Conservation (phyloP, 2,797 vertebrate genomes). For the Ambastaia sidthimunki region DNA sequence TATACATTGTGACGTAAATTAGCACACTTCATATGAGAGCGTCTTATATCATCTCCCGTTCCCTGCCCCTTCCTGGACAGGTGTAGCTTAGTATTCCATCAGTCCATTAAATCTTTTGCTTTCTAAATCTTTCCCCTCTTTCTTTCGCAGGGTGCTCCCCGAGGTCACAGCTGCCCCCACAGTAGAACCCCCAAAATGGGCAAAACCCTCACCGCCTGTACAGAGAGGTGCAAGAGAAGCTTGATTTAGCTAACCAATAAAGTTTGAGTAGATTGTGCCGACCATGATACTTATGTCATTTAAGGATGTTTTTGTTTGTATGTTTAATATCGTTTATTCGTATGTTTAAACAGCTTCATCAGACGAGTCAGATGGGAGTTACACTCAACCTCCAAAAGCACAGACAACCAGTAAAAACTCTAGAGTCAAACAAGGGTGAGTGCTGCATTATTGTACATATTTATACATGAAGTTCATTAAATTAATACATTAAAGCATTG, state of each 20-base stretch:
- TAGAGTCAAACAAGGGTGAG: constrained; percentile 67
- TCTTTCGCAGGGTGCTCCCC: constrained; percentile 74
- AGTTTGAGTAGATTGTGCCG: no score
- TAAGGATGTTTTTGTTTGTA: neutral
- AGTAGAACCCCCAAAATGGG: constrained; percentile 67
- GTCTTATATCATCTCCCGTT: constrained; percentile 67
- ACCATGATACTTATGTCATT: neutral
- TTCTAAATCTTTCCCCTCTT: constrained; percentile 71
- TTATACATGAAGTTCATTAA: neutral
- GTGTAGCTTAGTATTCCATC: constrained; percentile 63
- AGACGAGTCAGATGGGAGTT: constrained; percentile 74
- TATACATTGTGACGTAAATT: constrained; percentile 46
- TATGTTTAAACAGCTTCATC: constrained; percentile 55
- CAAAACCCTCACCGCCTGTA: constrained; percentile 55
- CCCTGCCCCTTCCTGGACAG: constrained; percentile 55
- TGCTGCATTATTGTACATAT: neutral
- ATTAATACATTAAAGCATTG: neutral
- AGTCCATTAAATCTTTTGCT: constrained; percentile 64
- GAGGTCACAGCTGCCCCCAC: constrained; percentile 60
- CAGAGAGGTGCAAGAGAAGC: constrained; percentile 49
- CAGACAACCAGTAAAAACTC: constrained; percentile 57
- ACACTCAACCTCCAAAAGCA: constrained; percentile 65
- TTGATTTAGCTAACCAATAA: neutral
- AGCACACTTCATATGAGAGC: constrained; percentile 1
- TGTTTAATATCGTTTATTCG: no score